phyloP scores from a whole-genome alignment of 2,797 vertebrate genomes.

The Pseudocheirus occidentalis region DNA sequence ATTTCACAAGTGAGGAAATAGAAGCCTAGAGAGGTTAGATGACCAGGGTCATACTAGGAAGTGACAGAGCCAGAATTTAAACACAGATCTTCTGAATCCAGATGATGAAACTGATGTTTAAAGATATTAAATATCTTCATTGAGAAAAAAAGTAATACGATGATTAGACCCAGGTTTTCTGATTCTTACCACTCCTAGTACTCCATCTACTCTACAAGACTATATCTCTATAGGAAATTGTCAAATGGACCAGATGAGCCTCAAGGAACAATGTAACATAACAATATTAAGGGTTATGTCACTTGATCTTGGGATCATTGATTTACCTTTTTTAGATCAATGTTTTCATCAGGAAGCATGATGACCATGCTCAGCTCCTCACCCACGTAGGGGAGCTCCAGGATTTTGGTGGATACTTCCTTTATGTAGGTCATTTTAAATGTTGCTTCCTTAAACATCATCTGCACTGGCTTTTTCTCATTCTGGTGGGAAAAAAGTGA shows the following conservation, averaged over 20 bases:
- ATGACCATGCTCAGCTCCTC: slow-evolving; percentile 91
- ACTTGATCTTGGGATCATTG: neutral
- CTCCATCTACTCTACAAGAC: neutral
- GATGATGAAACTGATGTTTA: neutral
- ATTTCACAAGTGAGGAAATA: neutral
- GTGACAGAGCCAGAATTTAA: neutral
- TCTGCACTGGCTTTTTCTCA: slow-evolving; percentile 87
- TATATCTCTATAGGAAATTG: neutral
- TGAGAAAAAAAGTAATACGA: neutral
- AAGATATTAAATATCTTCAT: neutral
- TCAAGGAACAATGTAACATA: neutral
- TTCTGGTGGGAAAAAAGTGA: slow-evolving; percentile 73
- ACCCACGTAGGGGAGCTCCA: slow-evolving; percentile 90
- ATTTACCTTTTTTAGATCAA: slow-evolving; percentile 88
- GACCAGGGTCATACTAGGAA: neutral
- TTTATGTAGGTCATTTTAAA: slow-evolving; percentile 86
- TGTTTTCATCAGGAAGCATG: slow-evolving; percentile 87
- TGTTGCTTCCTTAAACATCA: slow-evolving; percentile 88
- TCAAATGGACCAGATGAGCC: neutral
- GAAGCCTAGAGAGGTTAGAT: neutral
- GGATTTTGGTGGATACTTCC: slow-evolving; percentile 85
- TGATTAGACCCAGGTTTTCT: neutral
- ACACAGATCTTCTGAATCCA: neutral
- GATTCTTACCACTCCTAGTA: neutral
- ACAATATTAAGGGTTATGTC: neutral